Base-by-base conservation (phyloP, 2,113 vertebrate species). In the Cathartes aura region DNA sequence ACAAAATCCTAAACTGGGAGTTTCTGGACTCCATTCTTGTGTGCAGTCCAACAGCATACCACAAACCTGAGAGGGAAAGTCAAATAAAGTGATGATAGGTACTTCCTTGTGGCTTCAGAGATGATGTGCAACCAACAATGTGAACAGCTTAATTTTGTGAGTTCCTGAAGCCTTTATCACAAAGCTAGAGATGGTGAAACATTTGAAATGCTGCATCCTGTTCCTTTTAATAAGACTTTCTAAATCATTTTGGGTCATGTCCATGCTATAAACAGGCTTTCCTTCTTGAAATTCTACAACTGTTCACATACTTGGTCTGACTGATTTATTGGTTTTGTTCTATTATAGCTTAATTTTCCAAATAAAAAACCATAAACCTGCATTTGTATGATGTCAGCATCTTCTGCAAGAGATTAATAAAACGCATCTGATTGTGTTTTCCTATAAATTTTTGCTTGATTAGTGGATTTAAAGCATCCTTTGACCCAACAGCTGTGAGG, bases 401-500 rank as follows among this genome's bases (percentile, higher is more conserved):
- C 78, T 96, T 90, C 70, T 94, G 36, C 32, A 64, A 85, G 67
- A 71, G 48, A 79, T 75, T 89, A 89, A 63, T 71, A 87, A 91
- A 82, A 95, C 42, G 14, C 43, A 91, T 85, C 40, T 85, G 70
- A 96, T 82, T 89, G 68, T 13, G 47, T 79, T 82, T 95, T 93
- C 13, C 48, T 95, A 45, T 60, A 84, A 34, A 80, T 50, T 90
- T 95, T 91, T 93, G 30, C 67, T 72, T 82, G 76, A 90, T 95
- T 75, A 79, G 24, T 68, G 68, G 40, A 79, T 97, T 96, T 96
- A 92, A 93, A 87, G 23, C 45, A 89, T 90, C 38, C 42, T 93
- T 87, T 97, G 94, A 90, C 91, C 96, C 56, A 91, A 60, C 94
- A 95, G 80, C 92, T 96, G 90, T 87, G 87, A 84, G 80, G 56